Percentiles rank a stretch among this genome's conserved stretches.
Conservation (phyloP, 2,888 invertebrate species). For the Cyclophora punctaria region DNA sequence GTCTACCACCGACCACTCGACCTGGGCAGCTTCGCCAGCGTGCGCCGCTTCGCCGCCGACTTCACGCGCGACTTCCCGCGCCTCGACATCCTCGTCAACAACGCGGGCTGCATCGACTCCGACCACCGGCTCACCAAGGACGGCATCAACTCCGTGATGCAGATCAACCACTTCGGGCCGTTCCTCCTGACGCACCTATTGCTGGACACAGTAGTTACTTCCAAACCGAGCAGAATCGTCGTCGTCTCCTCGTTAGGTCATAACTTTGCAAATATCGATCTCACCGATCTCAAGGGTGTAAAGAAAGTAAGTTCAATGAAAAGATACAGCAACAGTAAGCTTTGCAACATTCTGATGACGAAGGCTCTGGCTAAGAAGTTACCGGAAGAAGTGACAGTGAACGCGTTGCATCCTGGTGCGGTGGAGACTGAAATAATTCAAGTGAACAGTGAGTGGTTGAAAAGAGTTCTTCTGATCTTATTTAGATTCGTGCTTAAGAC, state of each 20-base stretch:
- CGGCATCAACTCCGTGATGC: slow-evolving; percentile 77
- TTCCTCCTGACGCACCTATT: slow-evolving; percentile 83
- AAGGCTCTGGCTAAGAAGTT: slow-evolving; percentile 53
- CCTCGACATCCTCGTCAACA: slow-evolving; percentile 78
- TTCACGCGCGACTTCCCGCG: slow-evolving; percentile 65
- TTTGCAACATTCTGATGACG: slow-evolving; percentile 54
- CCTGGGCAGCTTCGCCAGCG: slow-evolving; percentile 63
- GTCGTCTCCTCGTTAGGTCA: slow-evolving; percentile 56
- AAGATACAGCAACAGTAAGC: slow-evolving; percentile 64
- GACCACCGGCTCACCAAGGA: slow-evolving; percentile 66
- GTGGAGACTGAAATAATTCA: slow-evolving; percentile 80
- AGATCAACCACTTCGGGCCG: slow-evolving; percentile 81
- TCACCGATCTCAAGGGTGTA: slow-evolving; percentile 28
- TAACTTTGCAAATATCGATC: slow-evolving; percentile 63
- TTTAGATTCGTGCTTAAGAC: slow-evolving; percentile 58
- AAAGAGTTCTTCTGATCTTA: too few relatives aligned
- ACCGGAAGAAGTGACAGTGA: slow-evolving; percentile 79
- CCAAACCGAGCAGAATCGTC: slow-evolving; percentile 57
- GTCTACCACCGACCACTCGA: slow-evolving; percentile 76
- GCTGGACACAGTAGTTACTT: slow-evolving; percentile 53
- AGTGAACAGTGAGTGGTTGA: too few relatives aligned
- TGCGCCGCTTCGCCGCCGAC: slow-evolving; percentile 76
- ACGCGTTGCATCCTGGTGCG: slow-evolving; percentile 88
- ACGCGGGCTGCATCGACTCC: slow-evolving; percentile 70
- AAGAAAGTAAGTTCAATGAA: slow-evolving; percentile 32